Evolutionary conservation across 2,888 invertebrate genomes (phyloP).

Genomic region (Linnaemya vulpina): DNA sequence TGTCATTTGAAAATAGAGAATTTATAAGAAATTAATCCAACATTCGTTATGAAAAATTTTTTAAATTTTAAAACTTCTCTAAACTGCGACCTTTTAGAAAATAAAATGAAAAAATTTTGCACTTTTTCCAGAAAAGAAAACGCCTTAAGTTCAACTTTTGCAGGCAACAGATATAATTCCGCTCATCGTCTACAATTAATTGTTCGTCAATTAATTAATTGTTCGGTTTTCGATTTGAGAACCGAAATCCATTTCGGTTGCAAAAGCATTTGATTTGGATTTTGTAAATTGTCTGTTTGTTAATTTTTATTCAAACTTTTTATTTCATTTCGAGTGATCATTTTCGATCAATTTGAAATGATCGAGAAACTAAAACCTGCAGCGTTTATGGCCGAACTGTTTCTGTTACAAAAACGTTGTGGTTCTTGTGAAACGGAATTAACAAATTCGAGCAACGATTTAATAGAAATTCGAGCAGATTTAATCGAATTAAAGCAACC

Average conservation of each 20-base stretch:
- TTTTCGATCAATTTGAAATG: constrained; percentile 32
- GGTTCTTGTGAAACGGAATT: neutral
- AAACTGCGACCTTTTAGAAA: no score
- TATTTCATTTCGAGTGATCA: neutral
- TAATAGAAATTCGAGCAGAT: neutral
- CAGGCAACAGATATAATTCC: no score
- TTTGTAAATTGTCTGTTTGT: neutral
- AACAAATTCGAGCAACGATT: no score
- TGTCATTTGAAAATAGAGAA: no score
- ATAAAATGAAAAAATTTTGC: no score
- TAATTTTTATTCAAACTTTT: constrained; percentile 42
- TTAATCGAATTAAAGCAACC: no score
- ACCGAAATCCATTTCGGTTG: neutral
- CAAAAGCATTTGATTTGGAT: constrained; percentile 1
- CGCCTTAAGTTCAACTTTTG: no score
- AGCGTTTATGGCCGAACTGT: neutral
- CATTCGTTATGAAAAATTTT: no score
- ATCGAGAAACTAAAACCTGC: constrained; percentile 3
- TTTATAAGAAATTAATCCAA: no score
- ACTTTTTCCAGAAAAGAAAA: no score
- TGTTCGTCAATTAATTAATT: constrained; percentile 56
- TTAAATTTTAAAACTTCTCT: no score
- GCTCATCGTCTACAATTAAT: constrained; percentile 53
- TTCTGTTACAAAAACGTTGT: neutral
- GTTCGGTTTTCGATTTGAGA: constrained; percentile 16